These are phyloP conservation scores for Hipparchia sbordonii DNA, from an alignment of 2,888 invertebrate species.

Conservation along the genomic window DNA sequence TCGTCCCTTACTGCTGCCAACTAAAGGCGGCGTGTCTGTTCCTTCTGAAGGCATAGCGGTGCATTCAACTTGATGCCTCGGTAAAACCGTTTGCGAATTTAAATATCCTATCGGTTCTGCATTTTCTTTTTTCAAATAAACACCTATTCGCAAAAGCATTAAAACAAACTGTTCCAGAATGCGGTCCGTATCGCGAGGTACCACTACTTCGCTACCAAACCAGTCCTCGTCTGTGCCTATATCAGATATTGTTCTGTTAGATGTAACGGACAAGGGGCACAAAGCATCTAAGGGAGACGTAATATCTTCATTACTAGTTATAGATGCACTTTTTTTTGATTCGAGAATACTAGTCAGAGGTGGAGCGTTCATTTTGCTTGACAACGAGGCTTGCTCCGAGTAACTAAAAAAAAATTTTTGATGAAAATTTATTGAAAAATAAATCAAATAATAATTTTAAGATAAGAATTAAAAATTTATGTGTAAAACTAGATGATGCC, in stretches of 20 bases:
- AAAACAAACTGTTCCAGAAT: constrained; percentile 72
- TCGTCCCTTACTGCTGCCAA: constrained; percentile 57
- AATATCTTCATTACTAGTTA: constrained; percentile 49
- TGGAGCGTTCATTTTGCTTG: constrained; percentile 24
- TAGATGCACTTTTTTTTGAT: constrained; percentile 38
- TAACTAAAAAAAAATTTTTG: constrained; percentile 51
- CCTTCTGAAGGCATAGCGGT: constrained; percentile 47
- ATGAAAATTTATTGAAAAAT: not conserved
- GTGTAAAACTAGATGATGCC: too few relatives aligned
- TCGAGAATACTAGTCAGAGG: constrained; percentile 32
- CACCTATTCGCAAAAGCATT: constrained; percentile 67
- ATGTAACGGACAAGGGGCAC: constrained; percentile 46
- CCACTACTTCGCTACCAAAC: constrained; percentile 60
- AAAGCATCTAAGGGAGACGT: constrained; percentile 44
- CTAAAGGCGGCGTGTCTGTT: constrained; percentile 59
- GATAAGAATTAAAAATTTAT: too few relatives aligned
- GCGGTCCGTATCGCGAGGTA: constrained; percentile 70
- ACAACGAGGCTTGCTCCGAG: constrained; percentile 46
- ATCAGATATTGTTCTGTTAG: constrained; percentile 53
- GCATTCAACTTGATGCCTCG: constrained; percentile 39
- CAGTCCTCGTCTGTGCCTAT: constrained; percentile 64
- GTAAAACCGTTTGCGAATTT: constrained; percentile 40
- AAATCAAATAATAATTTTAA: too few relatives aligned
- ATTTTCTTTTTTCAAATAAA: constrained; percentile 56
- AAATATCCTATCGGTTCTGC: constrained; percentile 44